Evolutionary conservation across 2,888 invertebrate species (phyloP).

Genomic region (Malacosoma neustria): DNA sequence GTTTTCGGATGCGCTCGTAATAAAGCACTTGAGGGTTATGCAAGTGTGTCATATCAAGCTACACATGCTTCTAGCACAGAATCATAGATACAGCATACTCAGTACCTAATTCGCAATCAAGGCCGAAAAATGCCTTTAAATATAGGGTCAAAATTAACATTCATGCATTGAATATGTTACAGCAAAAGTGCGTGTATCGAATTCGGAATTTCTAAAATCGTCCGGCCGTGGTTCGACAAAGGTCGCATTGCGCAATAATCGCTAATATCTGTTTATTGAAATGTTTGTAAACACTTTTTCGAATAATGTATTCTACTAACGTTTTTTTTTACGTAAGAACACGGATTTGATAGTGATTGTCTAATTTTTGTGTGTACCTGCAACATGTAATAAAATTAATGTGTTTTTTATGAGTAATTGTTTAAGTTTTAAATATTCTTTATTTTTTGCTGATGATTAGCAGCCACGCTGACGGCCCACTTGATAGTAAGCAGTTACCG

Average conservation of each 20-base stretch:
- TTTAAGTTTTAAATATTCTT: no score
- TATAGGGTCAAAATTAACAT: conserved; percentile 2
- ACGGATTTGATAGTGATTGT: neutral
- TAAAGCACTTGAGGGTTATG: no score
- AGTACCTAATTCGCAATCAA: neutral
- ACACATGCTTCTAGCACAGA: no score
- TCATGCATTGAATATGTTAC: conserved; percentile 5
- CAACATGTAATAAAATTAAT: no score
- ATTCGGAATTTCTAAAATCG: conserved; percentile 10
- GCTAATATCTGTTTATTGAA: neutral
- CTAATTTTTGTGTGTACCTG: neutral
- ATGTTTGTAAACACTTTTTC: neutral
- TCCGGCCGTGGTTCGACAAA: conserved; percentile 12
- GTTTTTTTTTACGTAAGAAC: neutral
- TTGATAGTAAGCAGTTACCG: no score
- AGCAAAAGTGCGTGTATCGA: conserved; percentile 4
- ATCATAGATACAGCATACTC: no score
- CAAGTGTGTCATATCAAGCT: no score
- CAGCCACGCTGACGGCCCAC: no score
- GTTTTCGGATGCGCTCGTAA: no score
- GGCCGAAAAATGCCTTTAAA: neutral
- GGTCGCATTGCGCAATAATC: neutral
- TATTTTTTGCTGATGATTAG: no score
- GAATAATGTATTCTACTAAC: neutral
- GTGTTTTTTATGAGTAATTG: no score